These are phyloP conservation scores for Magallana angulata DNA, from an alignment of 1,140 invertebrate species.

Conservation along the genomic window DNA sequence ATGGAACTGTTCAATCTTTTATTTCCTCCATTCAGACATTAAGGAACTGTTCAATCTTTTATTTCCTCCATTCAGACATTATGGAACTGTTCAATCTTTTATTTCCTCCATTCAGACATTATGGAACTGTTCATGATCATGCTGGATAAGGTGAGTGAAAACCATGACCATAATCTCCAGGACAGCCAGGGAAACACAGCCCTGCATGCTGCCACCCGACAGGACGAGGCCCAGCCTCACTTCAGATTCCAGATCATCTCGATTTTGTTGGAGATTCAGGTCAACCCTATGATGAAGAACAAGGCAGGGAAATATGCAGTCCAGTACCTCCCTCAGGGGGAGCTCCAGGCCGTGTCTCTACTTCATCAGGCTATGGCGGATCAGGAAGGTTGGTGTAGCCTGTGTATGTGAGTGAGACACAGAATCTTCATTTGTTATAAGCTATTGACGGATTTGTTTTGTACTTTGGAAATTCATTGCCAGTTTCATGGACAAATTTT, in stretches of 20 bases:
- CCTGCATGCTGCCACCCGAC: conserved; percentile 56
- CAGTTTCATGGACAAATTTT: too few relatives aligned
- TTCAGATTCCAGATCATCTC: conserved; percentile 44
- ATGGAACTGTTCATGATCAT: background rate
- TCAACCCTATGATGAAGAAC: conserved; percentile 54
- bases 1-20: too few relatives aligned
- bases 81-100: too few relatives aligned
- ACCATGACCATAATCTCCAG: conserved; percentile 55
- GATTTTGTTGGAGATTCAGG: conserved; percentile 52
- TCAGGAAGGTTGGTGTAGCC: conserved; percentile 34
- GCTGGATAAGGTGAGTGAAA: conserved; percentile 37
- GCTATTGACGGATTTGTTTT: too few relatives aligned
- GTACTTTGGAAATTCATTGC: too few relatives aligned
- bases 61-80: too few relatives aligned
- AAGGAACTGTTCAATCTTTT: too few relatives aligned
- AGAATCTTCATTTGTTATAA: too few relatives aligned
- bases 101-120: background rate
- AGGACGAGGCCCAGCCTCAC: background rate
- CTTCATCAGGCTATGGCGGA: conserved; percentile 44
- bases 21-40: too few relatives aligned
- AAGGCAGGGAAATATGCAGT: conserved; percentile 51
- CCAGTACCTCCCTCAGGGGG: conserved; percentile 52
- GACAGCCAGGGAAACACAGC: conserved; percentile 67
- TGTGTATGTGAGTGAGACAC: too few relatives aligned
- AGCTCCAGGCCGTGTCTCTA: conserved; percentile 37